Percentiles rank a stretch among this genome's conserved stretches.
Conservation (phyloP, 2,888 invertebrate genomes). For the Pachydiplax longipennis region DNA sequence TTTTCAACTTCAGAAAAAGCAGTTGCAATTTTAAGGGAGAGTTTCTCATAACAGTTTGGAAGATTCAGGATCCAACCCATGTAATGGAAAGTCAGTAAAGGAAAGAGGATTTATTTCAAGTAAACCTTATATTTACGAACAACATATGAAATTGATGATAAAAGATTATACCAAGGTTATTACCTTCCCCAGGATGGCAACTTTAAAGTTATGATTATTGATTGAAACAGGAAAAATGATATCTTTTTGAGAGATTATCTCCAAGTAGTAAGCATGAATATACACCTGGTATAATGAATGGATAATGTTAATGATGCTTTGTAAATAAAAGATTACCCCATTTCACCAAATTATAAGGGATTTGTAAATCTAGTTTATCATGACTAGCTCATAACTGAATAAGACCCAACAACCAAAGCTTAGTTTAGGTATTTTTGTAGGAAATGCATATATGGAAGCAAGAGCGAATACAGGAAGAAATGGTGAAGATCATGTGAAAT, state of each 20-base stretch:
- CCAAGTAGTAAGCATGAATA: neutral
- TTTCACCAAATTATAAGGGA: too few relatives aligned
- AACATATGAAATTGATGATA: neutral
- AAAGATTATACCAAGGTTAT: neutral
- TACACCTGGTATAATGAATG: neutral
- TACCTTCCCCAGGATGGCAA: neutral
- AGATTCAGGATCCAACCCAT: slow-evolving; percentile 31
- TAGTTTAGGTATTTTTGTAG: neutral
- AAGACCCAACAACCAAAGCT: neutral
- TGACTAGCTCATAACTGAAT: too few relatives aligned
- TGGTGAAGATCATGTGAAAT: slow-evolving; percentile 21
- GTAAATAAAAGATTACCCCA: neutral
- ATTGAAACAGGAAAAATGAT: neutral
- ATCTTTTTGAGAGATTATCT: neutral
- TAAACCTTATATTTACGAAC: neutral
- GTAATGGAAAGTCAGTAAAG: neutral
- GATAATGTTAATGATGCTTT: neutral
- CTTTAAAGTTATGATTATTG: neutral
- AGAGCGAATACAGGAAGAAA: slow-evolving; percentile 30
- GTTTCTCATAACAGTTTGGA: slow-evolving; percentile 1
- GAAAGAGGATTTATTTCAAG: neutral
- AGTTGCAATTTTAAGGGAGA: neutral
- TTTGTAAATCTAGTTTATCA: too few relatives aligned
- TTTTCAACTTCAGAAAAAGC: slow-evolving; percentile 25
- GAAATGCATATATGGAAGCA: neutral